Evolutionary conservation across 2,888 invertebrate genomes (phyloP), one percentile per base, ranked within the genome.

Genomic region (Timema cristinae): DNA sequence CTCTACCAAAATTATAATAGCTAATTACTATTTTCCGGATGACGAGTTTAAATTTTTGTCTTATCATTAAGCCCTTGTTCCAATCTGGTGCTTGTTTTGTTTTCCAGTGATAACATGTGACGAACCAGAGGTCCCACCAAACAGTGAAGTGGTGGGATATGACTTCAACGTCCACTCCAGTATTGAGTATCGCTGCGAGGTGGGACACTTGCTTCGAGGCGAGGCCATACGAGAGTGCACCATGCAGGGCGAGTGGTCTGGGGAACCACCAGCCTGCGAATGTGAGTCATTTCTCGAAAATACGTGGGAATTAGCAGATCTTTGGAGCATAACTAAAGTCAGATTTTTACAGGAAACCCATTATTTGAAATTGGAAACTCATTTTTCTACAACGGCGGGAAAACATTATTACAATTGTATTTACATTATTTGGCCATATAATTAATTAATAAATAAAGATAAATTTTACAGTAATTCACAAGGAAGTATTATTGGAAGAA

Each of bases 91-190:
- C 32, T 32, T 32, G 32, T 32, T 32, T 32, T 32, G 16, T 66
- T 71, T 82, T 84, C 0, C 80, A 93, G 93, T 95, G 79, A 94
- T 95, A 73, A 89, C 91, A 0, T 95, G 95, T 79, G 90, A 91
- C 52, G 92, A 94, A 76, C 96, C 95, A 0, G 91, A 93, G 78
- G 92, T 94, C 0, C 94, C 94, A 0, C 84, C 91, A 0, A 95
- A 94, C 8, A 91, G 94, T 9, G 94, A 90, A 81, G 94, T 95
- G 73, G 92, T 94, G 16, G 94, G 94, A 0, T 94, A 94, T 79
- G 94, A 94, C 79, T 91, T 95, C 80, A 94, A 94, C 79, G 90
- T 96, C 0, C 93, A 94, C 81, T 94, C 95, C 0, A 89, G 88
- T 50, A 94, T 95, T 67, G 91, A 93, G 79, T 95, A 94, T 82